Percentiles rank a stretch among this genome's conserved stretches.
Evolutionary conservation across 2,888 invertebrate genomes (phyloP).

Genomic region (Ganaspis brasiliensis): DNA sequence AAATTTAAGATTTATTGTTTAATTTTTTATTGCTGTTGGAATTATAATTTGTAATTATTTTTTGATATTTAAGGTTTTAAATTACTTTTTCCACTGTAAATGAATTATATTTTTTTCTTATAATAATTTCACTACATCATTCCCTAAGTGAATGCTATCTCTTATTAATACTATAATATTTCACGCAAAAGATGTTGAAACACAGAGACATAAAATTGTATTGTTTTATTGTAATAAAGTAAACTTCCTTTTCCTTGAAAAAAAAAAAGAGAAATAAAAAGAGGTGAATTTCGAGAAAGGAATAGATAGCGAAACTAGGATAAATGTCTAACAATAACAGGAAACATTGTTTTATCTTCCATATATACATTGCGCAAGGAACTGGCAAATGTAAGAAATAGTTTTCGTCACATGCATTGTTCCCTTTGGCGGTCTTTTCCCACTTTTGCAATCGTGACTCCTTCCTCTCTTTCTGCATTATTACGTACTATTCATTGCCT

Average conservation of each 20-base stretch:
- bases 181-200: conserved; percentile 1
- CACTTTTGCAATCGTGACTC: background rate
- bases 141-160: no score
- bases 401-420: conserved; percentile 36
- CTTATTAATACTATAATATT: background rate
- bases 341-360: conserved; percentile 41
- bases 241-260: conserved; percentile 10
- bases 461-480: conserved; percentile 8
- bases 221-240: conserved; percentile 15
- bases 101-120: no score
- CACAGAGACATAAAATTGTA: background rate
- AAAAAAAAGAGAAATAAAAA: conserved; percentile 9
- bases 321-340: conserved; percentile 40
- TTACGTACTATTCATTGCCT: conserved; percentile 26
- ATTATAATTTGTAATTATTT: no score
- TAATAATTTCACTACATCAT: no score
- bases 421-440: background rate
- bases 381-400: conserved; percentile 30
- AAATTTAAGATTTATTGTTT: no score
- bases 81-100: no score
- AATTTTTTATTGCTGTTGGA: no score
- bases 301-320: conserved; percentile 41
- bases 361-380: conserved; percentile 24
- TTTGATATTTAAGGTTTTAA: no score
- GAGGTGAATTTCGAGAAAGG: background rate